Percentiles rank a stretch among this genome's conserved stretches.
phyloP scores from a whole-genome alignment of 37 sponge, comb jelly and placozoan species.

The Hormiphora californensis region DNA sequence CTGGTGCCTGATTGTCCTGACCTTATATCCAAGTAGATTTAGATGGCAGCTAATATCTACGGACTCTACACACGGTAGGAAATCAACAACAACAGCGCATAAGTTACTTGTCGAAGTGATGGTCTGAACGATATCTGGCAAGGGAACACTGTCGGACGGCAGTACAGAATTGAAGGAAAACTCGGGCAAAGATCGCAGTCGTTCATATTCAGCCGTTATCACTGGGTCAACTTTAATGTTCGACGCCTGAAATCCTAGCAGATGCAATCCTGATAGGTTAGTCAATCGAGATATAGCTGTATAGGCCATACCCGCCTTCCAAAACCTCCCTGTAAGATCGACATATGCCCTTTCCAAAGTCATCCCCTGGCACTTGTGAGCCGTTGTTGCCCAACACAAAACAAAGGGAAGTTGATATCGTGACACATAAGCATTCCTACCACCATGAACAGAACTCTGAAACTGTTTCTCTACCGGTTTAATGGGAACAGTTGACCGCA shows the following conservation, averaged over 20 bases:
- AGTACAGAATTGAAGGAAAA: neutral
- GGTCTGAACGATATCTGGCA: too few species aligned
- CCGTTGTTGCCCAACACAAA: neutral
- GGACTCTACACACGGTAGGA: too few species aligned
- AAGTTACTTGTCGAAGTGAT: too few species aligned
- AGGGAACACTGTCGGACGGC: neutral
- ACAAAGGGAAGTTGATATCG: neutral
- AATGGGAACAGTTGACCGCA: neutral
- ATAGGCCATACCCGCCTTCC: conserved; percentile 22
- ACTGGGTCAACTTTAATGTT: neutral
- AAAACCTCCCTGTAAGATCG: neutral
- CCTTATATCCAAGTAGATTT: neutral
- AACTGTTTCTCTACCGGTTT: conserved; percentile 1
- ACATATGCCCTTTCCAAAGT: neutral
- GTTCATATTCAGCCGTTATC: neutral
- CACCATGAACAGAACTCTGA: too few species aligned
- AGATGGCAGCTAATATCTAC: too few species aligned
- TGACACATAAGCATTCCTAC: neutral
- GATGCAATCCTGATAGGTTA: neutral
- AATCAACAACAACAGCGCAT: too few species aligned
- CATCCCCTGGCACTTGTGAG: neutral
- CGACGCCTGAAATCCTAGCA: neutral
- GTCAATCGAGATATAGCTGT: conserved; percentile 27
- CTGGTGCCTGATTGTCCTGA: neutral
- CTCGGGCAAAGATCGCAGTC: neutral